Evolutionary conservation across 2,888 invertebrate genomes (phyloP), one percentile per base, ranked within the genome.

Genomic region (Dilophus febrilis): DNA sequence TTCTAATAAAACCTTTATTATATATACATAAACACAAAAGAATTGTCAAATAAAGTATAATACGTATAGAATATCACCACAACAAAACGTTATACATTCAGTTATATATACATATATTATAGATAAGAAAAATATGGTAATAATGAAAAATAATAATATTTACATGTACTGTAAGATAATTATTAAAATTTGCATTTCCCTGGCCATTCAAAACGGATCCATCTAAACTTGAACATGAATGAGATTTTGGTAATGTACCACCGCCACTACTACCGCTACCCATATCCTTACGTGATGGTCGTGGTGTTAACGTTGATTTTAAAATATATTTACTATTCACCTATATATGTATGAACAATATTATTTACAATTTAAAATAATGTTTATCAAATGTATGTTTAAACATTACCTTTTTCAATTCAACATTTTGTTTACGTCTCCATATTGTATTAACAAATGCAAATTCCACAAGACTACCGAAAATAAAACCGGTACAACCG

Each of bases 371-470:
- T 26, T 29, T 12, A 39, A 10, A 39, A 19, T n/a, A 35, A 5
- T 3, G 8, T 10, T 19, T 4, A 18, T 6, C 22, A 22, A 22
- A 22, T 8, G 22, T 6, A 22, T 6, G 8, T 22, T 22, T 17
- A 37, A 35, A 34, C 19, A 33, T 17, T 11, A 62, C 51, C 40
- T 60, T 61, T 38, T 58, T 57, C 2, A 62, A 47, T 40, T 61
- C 58, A 26, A 64, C 57, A 46, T 56, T 59, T 29, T 52, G 54
- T 77, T 77, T 83, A 56, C 86, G 70, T 42, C 86, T 70, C 77
- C 85, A 87, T 53, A 87, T 86, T 7, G 82, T 84, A 55, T 87
- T 87, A 33, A 87, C 87, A 52, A 87, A 87, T 5, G 87, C 86
- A 53, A 87, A 87, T 57, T 87, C 86, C 1, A 85, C 77, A 54